Percentiles rank a stretch among this genome's conserved stretches.
phyloP scores from a whole-genome alignment of 2,113 vertebrate species.

The Solea solea region DNA sequence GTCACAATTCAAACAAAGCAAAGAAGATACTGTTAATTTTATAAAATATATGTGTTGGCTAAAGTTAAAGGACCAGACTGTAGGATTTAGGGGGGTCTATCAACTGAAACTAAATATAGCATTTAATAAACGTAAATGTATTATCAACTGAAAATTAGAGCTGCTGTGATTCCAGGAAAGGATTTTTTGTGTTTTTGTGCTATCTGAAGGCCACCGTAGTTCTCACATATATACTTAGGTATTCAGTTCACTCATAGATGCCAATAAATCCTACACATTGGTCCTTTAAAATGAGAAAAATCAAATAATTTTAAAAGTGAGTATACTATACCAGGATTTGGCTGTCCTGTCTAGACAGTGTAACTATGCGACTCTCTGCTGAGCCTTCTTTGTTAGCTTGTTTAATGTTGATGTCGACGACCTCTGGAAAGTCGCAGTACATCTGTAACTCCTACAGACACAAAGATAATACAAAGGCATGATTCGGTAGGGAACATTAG shows the following conservation, averaged over 20 bases:
- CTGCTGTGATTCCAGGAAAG: too few species aligned
- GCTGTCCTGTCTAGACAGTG: conserved; percentile 92
- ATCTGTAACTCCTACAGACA: conserved; percentile 87
- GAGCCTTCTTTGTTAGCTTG: conserved; percentile 92
- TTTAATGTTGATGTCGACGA: conserved; percentile 97
- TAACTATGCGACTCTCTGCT: conserved; percentile 92
- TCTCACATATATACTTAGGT: too few species aligned
- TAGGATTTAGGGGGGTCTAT: too few species aligned
- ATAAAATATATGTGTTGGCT: too few species aligned
- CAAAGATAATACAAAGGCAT: background rate
- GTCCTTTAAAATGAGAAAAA: background rate
- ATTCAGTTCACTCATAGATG: background rate
- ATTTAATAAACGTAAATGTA: too few species aligned
- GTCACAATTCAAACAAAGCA: background rate
- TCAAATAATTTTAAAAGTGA: background rate
- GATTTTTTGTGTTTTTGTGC: too few species aligned
- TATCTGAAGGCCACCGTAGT: too few species aligned
- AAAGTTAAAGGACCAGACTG: too few species aligned
- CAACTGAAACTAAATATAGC: too few species aligned
- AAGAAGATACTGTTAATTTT: too few species aligned
- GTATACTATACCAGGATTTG: conserved; percentile 87
- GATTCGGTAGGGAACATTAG: background rate
- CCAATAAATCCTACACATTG: too few species aligned
- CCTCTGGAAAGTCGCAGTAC: conserved; percentile 96
- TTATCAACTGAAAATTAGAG: too few species aligned